A percentile compares a stretch with the other conserved stretches of the same genome.
Conservation (phyloP, 2,113 vertebrate genomes). For the Etheostoma cragini region DNA sequence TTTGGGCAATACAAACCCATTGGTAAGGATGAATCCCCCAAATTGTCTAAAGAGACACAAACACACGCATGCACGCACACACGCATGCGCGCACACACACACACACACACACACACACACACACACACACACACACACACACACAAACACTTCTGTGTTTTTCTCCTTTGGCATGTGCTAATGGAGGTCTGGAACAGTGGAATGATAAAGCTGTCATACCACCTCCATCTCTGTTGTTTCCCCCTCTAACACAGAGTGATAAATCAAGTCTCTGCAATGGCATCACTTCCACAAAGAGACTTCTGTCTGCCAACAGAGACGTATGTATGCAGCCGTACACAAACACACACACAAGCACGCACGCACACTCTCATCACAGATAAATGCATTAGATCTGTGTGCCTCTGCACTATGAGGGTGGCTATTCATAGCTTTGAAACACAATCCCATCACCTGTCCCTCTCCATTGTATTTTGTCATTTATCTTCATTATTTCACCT, state of each 20-base stretch:
- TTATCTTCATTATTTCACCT: conserved; percentile 33
- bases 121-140: conserved; percentile 11
- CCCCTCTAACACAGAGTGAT: conserved; percentile 50
- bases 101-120: neutral
- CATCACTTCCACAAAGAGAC: conserved; percentile 47
- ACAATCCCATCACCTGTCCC: conserved; percentile 28
- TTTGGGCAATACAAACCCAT: conserved; percentile 9
- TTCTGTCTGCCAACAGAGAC: conserved; percentile 39
- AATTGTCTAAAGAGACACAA: conserved; percentile 16
- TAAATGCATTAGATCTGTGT: conserved; percentile 40
- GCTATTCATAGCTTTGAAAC: conserved; percentile 60
- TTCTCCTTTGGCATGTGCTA: conserved; percentile 43
- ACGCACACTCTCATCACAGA: neutral
- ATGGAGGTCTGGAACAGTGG: conserved; percentile 56
- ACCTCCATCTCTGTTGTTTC: conserved; percentile 29
- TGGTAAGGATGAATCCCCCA: conserved; percentile 2
- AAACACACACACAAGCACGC: neutral
- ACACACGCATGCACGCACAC: neutral
- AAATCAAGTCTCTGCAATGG: conserved; percentile 57
- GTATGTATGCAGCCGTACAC: neutral
- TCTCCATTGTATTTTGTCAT: conserved; percentile 41
- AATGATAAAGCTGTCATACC: conserved; percentile 63
- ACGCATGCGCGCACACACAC: neutral
- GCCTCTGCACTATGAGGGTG: conserved; percentile 9
- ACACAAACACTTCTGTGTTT: conserved; percentile 33